A percentile compares a stretch with the other conserved stretches of the same genome.
These are phyloP conservation scores for Caenorhabditis drosophilae DNA, from an alignment of 2,888 invertebrate species.

Conservation along the genomic window DNA sequence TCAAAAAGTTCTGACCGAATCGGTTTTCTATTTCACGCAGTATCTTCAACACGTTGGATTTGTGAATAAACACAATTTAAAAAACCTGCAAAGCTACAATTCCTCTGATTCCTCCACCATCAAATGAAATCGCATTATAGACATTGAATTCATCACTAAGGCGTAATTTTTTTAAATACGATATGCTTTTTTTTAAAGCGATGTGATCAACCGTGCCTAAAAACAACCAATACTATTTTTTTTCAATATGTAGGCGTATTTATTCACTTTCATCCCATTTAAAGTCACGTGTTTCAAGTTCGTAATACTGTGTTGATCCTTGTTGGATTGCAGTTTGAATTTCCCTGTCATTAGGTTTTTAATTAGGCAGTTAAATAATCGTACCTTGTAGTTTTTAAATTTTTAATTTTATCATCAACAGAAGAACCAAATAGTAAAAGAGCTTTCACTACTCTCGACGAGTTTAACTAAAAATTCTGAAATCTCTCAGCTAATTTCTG, in stretches of 20 bases:
- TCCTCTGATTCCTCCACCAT: conserved; percentile 64
- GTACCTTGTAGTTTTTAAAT: neutral
- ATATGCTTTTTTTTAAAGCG: neutral
- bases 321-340: neutral
- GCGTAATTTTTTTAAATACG: no score
- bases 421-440: conserved; percentile 8
- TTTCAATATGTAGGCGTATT: neutral
- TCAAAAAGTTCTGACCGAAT: conserved; percentile 74
- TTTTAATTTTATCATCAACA: conserved; percentile 6
- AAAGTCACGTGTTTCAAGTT: neutral
- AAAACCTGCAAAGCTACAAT: conserved; percentile 53
- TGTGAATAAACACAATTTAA: neutral
- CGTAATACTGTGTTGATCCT: neutral
- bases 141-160: no score
- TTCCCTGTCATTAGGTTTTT: neutral
- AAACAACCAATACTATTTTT: no score
- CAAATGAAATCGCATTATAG: conserved; percentile 30
- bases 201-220: conserved; percentile 3
- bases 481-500: no score
- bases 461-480: neutral
- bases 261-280: neutral
- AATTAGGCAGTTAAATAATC: no score
- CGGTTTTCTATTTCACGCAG: conserved; percentile 51
- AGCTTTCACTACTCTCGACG: conserved; percentile 2
- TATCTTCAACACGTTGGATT: conserved; percentile 39